phyloP scores from a whole-genome alignment of 2,797 vertebrate genomes.

The Cossypha dichroa region DNA sequence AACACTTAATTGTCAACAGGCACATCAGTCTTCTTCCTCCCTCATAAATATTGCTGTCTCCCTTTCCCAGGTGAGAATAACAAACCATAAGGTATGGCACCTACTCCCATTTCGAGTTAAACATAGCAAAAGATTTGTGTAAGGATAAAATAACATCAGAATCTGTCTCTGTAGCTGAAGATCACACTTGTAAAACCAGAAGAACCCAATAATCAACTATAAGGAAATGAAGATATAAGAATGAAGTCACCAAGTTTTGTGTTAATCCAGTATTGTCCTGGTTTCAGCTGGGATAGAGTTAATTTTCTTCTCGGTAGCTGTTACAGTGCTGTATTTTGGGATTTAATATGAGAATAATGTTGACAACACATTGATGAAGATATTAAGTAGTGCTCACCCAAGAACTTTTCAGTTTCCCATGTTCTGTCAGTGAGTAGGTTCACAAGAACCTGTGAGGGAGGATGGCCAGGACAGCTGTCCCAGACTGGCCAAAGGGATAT shows the following conservation, averaged over 20 bases:
- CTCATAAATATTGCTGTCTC: background rate
- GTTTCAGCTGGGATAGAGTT: background rate
- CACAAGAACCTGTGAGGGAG: background rate
- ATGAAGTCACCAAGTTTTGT: background rate
- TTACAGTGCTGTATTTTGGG: background rate
- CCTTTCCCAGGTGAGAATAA: background rate
- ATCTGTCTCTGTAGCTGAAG: background rate
- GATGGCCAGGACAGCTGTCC: background rate
- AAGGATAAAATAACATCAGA: background rate
- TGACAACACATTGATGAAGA: background rate
- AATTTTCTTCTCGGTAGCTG: background rate
- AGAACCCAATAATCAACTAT: background rate
- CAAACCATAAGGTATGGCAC: background rate
- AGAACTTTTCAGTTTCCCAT: background rate
- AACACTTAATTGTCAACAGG: background rate
- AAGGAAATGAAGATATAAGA: background rate
- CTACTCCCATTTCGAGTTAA: background rate
- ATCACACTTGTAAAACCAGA: background rate
- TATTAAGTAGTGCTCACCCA: background rate
- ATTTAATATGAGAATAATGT: background rate
- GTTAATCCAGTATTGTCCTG: background rate
- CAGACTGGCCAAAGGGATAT: background rate
- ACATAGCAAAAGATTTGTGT: accelerated
- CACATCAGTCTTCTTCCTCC: background rate
- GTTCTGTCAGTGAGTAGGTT: background rate